A percentile compares a stretch with the other conserved stretches of the same genome.
Evolutionary conservation across 2,888 invertebrate species (phyloP).

Genomic region (Micoletzkya japonica): DNA sequence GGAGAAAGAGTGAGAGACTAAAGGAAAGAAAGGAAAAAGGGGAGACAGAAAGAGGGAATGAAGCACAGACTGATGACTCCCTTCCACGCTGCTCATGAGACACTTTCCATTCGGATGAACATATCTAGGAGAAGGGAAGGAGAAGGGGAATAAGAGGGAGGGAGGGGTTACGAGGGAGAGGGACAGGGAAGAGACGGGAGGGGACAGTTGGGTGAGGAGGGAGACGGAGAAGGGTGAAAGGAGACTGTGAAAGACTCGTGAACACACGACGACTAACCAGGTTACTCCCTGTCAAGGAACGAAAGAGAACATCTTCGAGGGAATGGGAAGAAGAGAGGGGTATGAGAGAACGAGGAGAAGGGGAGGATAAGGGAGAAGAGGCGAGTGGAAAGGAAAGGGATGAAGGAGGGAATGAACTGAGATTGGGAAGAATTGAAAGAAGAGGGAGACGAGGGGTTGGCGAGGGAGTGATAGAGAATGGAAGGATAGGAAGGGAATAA

Average conservation of each 20-base stretch:
- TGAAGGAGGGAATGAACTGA: not conserved
- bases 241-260: too few relatives aligned
- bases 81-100: not conserved
- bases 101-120: not conserved
- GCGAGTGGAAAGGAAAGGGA: not conserved
- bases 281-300: too few relatives aligned
- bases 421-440: not conserved
- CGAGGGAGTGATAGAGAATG: not conserved
- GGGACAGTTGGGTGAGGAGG: not conserved
- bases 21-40: not conserved
- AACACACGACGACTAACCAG: too few relatives aligned
- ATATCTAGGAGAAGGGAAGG: not conserved
- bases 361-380: not conserved
- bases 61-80: not conserved
- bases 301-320: not conserved
- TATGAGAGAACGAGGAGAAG: slow-evolving; percentile 5
- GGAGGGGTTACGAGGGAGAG: not conserved
- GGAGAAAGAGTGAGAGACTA: too few relatives aligned
- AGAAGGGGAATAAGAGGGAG: not conserved
- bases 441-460: not conserved
- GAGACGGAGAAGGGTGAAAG: not conserved
- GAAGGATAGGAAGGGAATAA: not conserved
- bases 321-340: not conserved
- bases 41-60: not conserved
- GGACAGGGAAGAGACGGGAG: not conserved